These are phyloP conservation scores for Tortricodes alternella DNA, from an alignment of 2,888 invertebrate species.

Conservation along the genomic window DNA sequence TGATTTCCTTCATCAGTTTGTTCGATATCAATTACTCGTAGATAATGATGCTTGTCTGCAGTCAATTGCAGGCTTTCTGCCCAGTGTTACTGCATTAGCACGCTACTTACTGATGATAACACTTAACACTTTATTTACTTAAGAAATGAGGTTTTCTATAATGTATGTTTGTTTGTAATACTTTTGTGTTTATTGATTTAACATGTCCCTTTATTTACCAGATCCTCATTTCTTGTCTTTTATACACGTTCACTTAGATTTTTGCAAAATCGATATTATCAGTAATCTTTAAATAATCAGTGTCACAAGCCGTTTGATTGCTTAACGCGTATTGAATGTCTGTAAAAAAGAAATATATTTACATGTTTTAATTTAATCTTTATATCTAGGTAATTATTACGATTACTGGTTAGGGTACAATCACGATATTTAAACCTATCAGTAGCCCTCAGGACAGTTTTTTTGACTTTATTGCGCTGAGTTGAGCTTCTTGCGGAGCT, in stretches of 20 bases:
- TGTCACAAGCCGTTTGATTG: too few relatives aligned
- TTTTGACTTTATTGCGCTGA: too few relatives aligned
- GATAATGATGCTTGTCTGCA: constrained; percentile 56
- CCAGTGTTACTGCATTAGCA: constrained; percentile 24
- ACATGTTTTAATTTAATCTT: too few relatives aligned
- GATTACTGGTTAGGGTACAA: too few relatives aligned
- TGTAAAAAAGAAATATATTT: too few relatives aligned
- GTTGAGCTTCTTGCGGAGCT: too few relatives aligned
- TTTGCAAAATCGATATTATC: neutral
- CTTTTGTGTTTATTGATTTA: constrained; percentile 2
- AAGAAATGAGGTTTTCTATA: neutral
- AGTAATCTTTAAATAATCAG: too few relatives aligned
- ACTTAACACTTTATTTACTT: neutral
- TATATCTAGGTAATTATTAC: too few relatives aligned
- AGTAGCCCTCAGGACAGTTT: too few relatives aligned
- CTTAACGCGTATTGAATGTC: too few relatives aligned
- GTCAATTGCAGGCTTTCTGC: constrained; percentile 43
- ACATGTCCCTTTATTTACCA: neutral
- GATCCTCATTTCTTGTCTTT: neutral
- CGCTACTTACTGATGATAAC: constrained; percentile 15
- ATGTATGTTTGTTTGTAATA: neutral
- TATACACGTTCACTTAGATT: neutral
- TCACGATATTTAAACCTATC: too few relatives aligned
- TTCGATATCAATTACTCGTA: constrained; percentile 71
- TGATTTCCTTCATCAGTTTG: constrained; percentile 53